Conservation (phyloP, 2,888 invertebrate species). For the Calameuta idolon region DNA sequence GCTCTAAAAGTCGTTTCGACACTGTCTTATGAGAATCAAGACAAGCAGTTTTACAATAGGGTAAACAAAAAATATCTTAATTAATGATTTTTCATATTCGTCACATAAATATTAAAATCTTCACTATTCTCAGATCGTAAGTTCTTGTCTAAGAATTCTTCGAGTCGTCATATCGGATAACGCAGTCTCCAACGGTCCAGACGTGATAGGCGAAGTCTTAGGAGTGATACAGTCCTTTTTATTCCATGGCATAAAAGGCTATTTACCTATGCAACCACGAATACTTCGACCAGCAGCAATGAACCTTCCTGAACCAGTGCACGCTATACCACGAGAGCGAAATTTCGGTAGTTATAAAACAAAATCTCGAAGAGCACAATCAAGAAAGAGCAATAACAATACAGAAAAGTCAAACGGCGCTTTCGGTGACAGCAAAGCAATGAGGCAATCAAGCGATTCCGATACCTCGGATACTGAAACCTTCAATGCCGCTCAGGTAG, state of each 20-base stretch:
- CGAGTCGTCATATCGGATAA: constrained; percentile 39
- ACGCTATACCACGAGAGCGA: constrained; percentile 47
- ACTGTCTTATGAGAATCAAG: constrained; percentile 30
- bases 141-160: constrained; percentile 49
- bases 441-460: constrained; percentile 53
- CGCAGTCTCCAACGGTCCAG: constrained; percentile 29
- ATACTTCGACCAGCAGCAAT: constrained; percentile 56
- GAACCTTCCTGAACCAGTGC: constrained; percentile 58
- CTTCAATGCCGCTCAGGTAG: constrained; percentile 32
- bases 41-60: constrained; percentile 43
- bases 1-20: constrained; percentile 37
- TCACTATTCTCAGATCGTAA: constrained; percentile 44
- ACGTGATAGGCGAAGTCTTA: constrained; percentile 53
- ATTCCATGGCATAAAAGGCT: constrained; percentile 57
- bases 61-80: constrained; percentile 32
- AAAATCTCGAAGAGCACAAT: constrained; percentile 37
- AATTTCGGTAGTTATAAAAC: constrained; percentile 45
- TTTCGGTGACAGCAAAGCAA: constrained; percentile 11
- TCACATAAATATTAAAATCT: constrained; percentile 15
- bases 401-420: constrained; percentile 18
- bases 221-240: constrained; percentile 56
- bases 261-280: constrained; percentile 42
- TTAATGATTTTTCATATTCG: constrained; percentile 17
- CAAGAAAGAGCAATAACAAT: constrained; percentile 34
- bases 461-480: constrained; percentile 54